Percentiles rank a stretch among this genome's conserved stretches.
Conservation (phyloP, 2,888 invertebrate genomes). For the Cheilosia soror region DNA sequence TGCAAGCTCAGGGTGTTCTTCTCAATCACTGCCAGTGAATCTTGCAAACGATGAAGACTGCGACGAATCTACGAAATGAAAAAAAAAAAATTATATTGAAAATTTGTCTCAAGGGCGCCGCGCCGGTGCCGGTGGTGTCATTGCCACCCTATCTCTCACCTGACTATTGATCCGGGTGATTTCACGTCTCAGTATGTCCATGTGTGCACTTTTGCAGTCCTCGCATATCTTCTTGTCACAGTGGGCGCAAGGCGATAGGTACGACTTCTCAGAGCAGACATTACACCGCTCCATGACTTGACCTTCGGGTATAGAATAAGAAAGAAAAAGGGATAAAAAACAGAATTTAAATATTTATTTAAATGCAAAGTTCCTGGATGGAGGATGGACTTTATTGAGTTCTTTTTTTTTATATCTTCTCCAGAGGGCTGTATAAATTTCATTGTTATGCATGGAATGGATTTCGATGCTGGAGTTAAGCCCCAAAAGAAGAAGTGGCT, state of each 20-base stretch:
- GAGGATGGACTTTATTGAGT: slow-evolving; percentile 57
- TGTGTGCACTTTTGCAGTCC: slow-evolving; percentile 97
- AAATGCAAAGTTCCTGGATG: slow-evolving; percentile 58
- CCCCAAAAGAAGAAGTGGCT: slow-evolving; percentile 20
- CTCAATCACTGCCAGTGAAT: slow-evolving; percentile 92
- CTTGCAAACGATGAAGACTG: slow-evolving; percentile 94
- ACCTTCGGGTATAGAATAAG: slow-evolving; percentile 81
- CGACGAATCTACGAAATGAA: slow-evolving; percentile 87
- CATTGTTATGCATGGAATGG: slow-evolving; percentile 73
- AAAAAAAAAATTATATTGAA: not conserved
- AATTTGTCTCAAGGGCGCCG: not conserved
- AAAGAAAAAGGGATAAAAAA: slow-evolving; percentile 16
- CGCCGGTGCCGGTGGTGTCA: not conserved
- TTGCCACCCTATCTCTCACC: slow-evolving; percentile 83
- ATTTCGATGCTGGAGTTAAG: slow-evolving; percentile 51
- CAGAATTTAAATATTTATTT: slow-evolving; percentile 64
- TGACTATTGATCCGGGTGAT: slow-evolving; percentile 95
- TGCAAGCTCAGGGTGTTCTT: slow-evolving; percentile 95
- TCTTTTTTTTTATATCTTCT: slow-evolving; percentile 23
- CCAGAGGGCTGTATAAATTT: slow-evolving; percentile 55
- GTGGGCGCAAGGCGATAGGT: slow-evolving; percentile 94
- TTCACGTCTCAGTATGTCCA: slow-evolving; percentile 97
- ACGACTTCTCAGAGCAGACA: slow-evolving; percentile 96
- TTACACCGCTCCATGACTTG: slow-evolving; percentile 97
- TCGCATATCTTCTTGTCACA: slow-evolving; percentile 99